A percentile compares a stretch with the other conserved stretches of the same genome.
Conservation (phyloP, 2,888 invertebrate species). For the Oasisia sp. region DNA sequence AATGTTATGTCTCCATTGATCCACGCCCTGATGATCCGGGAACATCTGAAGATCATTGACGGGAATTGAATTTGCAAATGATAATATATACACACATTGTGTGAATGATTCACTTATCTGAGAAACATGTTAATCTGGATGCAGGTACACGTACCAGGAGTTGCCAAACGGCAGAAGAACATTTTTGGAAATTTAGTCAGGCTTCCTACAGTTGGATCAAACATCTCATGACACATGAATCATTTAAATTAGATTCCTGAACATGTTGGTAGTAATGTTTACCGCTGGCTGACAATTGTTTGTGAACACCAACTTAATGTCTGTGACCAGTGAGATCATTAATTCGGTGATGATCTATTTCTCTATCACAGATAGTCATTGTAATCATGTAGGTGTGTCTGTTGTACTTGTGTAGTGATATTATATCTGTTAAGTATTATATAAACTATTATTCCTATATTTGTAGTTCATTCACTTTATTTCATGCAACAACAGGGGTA, state of each 20-base stretch:
- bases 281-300: not conserved
- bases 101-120: no score
- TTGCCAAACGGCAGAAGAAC: no score
- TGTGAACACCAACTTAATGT: not conserved
- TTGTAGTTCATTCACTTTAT: no score
- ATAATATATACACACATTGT: no score
- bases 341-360: not conserved
- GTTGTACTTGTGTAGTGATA: not conserved
- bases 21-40: no score
- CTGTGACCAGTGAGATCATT: not conserved
- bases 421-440: no score
- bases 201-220: not conserved
- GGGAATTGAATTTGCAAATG: no score
- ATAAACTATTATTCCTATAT: no score
- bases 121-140: no score
- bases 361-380: not conserved
- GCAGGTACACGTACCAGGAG: no score
- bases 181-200: not conserved
- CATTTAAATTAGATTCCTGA: not conserved
- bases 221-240: not conserved
- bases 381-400: not conserved
- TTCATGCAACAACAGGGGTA: not conserved
- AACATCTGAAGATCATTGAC: no score
- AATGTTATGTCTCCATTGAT: no score
- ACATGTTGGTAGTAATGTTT: not conserved